phyloP scores from a whole-genome alignment of 2,888 invertebrate genomes.

The Drosophila melanosoma region DNA sequence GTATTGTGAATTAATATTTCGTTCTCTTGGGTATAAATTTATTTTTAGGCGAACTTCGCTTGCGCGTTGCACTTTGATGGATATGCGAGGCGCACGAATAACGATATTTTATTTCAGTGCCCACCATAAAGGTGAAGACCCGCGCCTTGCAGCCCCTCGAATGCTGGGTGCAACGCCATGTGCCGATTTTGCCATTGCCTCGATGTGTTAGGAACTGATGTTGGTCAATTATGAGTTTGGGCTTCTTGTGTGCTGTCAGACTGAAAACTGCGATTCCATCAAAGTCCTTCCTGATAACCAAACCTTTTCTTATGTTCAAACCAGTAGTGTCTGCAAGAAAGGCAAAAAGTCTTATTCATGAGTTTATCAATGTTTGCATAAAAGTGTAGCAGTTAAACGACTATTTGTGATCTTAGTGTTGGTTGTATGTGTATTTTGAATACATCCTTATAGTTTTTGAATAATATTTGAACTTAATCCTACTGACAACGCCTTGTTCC shows the following conservation, averaged over 20 bases:
- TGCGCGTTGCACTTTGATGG: conserved; percentile 32
- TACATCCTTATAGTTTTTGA: background rate
- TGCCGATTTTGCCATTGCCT: conserved; percentile 39
- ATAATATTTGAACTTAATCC: background rate
- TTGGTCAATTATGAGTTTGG: conserved; percentile 57
- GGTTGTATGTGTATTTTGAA: background rate
- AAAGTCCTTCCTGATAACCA: background rate
- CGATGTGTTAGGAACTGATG: conserved; percentile 53
- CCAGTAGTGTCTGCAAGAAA: conserved; percentile 36
- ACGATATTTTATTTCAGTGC: conserved; percentile 66
- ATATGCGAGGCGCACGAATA: conserved; percentile 64
- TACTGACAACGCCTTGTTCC: background rate
- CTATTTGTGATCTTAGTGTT: background rate
- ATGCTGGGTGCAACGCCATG: conserved; percentile 67
- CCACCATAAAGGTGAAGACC: conserved; percentile 53
- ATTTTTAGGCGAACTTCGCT: background rate
- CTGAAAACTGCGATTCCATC: conserved; percentile 54
- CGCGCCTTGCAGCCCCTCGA: conserved; percentile 65
- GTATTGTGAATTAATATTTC: background rate
- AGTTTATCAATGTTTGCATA: background rate
- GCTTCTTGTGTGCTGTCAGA: conserved; percentile 24
- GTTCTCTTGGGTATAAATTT: background rate
- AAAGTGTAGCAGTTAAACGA: background rate
- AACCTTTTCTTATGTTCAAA: conserved; percentile 6
- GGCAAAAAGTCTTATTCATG: background rate